Evolutionary conservation across 1,140 invertebrate genomes (phyloP).

Genomic region (Eueides isabella): DNA sequence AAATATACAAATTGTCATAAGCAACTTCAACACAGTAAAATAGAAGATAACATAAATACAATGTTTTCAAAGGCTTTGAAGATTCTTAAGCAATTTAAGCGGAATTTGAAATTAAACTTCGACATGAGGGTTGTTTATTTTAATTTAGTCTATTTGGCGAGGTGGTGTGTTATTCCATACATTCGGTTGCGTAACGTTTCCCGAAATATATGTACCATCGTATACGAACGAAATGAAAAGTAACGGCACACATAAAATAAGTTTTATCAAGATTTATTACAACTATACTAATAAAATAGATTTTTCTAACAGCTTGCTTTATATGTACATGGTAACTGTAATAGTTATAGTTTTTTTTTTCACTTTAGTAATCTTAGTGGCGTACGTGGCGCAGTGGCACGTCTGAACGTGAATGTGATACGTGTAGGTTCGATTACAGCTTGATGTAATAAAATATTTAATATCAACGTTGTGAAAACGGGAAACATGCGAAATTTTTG

Average conservation of each 20-base stretch:
- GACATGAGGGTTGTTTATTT: constrained; percentile 23
- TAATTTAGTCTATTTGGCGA: constrained; percentile 19
- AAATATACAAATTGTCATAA: constrained; percentile 2
- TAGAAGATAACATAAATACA: constrained; percentile 3
- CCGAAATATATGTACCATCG: background rate
- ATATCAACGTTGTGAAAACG: too few relatives aligned
- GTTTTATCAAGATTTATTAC: constrained; percentile 3
- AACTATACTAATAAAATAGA: background rate
- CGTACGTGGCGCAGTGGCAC: too few relatives aligned
- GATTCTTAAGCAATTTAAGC: constrained; percentile 21
- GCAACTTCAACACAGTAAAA: constrained; percentile 4
- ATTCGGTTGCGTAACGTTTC: constrained; percentile 12
- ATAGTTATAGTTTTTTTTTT: background rate
- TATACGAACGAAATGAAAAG: constrained; percentile 8
- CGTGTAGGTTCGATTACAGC: too few relatives aligned
- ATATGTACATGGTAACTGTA: background rate
- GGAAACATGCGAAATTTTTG: too few relatives aligned
- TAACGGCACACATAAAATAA: constrained; percentile 6
- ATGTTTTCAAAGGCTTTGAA: background rate
- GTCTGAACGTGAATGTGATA: too few relatives aligned
- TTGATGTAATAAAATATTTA: too few relatives aligned
- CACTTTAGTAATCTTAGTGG: background rate
- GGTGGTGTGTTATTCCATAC: constrained; percentile 22
- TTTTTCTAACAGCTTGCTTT: background rate
- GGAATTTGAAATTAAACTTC: constrained; percentile 31